Evolutionary conservation across 2,797 vertebrate species (phyloP), one percentile per base, ranked within the genome.

Genomic region (Danio kyathit): DNA sequence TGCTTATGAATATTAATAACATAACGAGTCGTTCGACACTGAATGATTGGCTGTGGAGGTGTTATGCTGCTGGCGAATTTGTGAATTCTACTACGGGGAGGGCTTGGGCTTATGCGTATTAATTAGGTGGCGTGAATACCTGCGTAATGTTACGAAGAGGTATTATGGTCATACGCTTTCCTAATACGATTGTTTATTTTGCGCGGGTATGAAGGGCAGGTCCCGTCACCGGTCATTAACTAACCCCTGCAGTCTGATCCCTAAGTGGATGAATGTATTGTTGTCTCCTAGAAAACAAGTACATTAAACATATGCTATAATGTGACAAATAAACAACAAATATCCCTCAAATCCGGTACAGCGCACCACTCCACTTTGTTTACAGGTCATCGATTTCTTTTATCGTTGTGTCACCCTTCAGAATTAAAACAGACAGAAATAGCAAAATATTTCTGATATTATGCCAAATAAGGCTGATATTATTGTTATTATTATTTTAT

Each of bases 1-100:
- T 16, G n/a, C 48, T 64, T 38, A 75, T 75, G 16, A 75, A 75
- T 75, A 64, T 63, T 75, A 52, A 52, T 43, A 7, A 38, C 8
- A 4, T 21, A 74, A 38, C 0, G 6, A 60, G 1, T 17, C 46
- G 9, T n/a, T 63, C 2, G 7, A n/a, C 8, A 6, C 14, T 60
- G 17, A 48, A 13, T 40, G 29, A 75, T 14, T 64, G 59, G 59
- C 59, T 61, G 21, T 49, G 9, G 41, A 6, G 21, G 14, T 5
- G 19, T 6, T 3, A n/a, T 1, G 29, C n/a, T 14, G 17, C 8
- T 19, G 13, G 41, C 7, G 5, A 74, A 41, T 29, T 17, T 48
- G 43, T 2, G 1, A 51, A 6, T 17, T n/a, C 6, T 74, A 41
- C 40, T 57, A 60, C 1, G 3, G 17, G 43, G 0, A n/a, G 49